Base-by-base conservation (phyloP, 2,113 vertebrate species). In the Myocastor coypus region DNA sequence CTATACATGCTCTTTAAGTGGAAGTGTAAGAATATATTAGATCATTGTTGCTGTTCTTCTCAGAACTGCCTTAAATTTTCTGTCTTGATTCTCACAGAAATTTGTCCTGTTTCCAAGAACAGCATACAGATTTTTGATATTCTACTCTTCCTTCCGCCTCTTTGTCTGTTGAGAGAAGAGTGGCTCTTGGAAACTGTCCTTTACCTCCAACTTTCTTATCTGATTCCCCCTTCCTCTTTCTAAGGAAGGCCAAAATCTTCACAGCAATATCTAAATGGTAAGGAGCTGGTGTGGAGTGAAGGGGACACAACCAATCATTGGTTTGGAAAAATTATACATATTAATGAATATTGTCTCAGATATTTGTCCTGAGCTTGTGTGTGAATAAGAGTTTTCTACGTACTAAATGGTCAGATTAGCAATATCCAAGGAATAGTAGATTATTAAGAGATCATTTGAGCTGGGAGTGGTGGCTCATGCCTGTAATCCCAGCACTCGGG, bases 311-410 rank as follows among this genome's bases (percentile, higher is more conserved):
- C 94, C 78, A 96, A 89, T 96, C 82, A 59, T 64, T 94, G 55
- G 75, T 95, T 98, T 94, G 66, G 90, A 94, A 88, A 98, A 97
- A 95, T 96, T 88, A 97, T 95, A 95, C 87, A 96, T 96, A 78
- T 90, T 95, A 94, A 96, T 95, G 92, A 92, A 95, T 93, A 75
- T 93, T 96, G 96, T 57, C 87, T 97, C 77, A 83, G 55, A 92
- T 94, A 77, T 81, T 96, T 78, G 94, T 96, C 66, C 82, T 92
- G 92, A 10, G 40, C 90, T 55, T 93, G 66, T 68, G 61, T 34
- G 37, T 92, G 81, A 88, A 96, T 94, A 77, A 95, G 85, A 95
- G 73, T 88, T 90, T 95, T 97, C 87, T 92, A 1, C 89, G 78
- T 86, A 83, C 63, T 88, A 93, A 96, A 83, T 85, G 83, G 90